Evolutionary conservation across 2,888 invertebrate species (phyloP), one percentile per base, ranked within the genome.

Genomic region (Chrysopilus asiliformis): DNA sequence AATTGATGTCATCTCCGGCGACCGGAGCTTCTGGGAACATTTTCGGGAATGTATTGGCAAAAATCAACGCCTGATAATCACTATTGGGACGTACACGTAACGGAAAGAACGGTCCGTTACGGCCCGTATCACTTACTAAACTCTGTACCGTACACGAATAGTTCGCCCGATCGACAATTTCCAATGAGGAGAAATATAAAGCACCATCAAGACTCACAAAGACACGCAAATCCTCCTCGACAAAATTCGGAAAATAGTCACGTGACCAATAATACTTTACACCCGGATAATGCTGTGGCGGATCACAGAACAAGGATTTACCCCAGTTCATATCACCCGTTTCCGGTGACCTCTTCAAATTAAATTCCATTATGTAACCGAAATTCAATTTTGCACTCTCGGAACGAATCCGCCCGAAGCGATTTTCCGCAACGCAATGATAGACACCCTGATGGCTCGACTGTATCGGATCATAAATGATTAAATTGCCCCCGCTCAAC

Each of bases 151-250:
- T 89, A 55, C 93, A 93, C 47, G 87, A 87, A 62, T 93, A 93
- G 51, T 79, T 83, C 10, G 89, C 91, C 45, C 77, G 70, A 62
- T 93, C 93, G 36, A 90, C 87, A 18, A 77, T 76, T 63, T 94
- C 93, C 49, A 95, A 70, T 6, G 89, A 84, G 14, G 94, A 90
- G 57, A 95, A 94, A 55, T 95, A 95, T 12, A 95, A 70, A 10
- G 91, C 84, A 28, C 94, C 94, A 66, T 94, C 93, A 52, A 79
- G 71, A 0, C 94, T 94, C 0, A 93, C 90, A 68, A 95, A 94
- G 0, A 91, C 85, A 46, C 94, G 70, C 52, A 79, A 76, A 58
- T 91, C 89, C 60, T 93, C 89, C 57, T 93, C 87, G 2, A 95
- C 90, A 48, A 93, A 84, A 59, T 90, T 90, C 0, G 85, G 84